A percentile compares a stretch with the other conserved stretches of the same genome.
Conservation (phyloP, 2,888 invertebrate genomes). For the Choreutis nemorana region DNA sequence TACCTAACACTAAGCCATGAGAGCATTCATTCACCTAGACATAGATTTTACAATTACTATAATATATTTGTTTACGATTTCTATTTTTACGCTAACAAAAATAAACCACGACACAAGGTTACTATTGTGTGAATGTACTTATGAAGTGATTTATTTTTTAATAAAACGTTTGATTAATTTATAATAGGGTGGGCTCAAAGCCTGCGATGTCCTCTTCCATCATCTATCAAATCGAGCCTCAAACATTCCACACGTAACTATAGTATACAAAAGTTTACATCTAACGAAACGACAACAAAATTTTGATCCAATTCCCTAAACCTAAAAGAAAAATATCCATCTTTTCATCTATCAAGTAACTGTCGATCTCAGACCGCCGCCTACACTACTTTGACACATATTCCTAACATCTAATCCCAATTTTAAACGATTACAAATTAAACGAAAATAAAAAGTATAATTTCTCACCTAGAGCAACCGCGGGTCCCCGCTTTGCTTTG, state of each 20-base stretch:
- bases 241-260: conserved; percentile 12
- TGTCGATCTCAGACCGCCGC: too few species aligned
- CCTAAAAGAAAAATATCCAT: conserved; percentile 9
- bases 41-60: conserved; percentile 3
- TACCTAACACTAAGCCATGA: conserved; percentile 23
- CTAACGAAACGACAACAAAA: conserved; percentile 13
- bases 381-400: too few species aligned
- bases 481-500: conserved; percentile 15
- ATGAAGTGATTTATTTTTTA: too few species aligned
- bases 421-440: conserved; percentile 5
- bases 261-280: conserved; percentile 15
- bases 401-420: conserved; percentile 6
- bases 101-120: background rate
- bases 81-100: background rate
- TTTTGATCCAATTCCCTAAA: conserved; percentile 16
- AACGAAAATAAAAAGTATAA: conserved; percentile 9
- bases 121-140: too few species aligned
- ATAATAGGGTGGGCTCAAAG: conserved; percentile 7
- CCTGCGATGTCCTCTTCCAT: conserved; percentile 19
- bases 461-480: conserved; percentile 16
- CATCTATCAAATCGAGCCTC: conserved; percentile 11
- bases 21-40: conserved; percentile 17
- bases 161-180: conserved; percentile 9
- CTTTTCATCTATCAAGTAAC: conserved; percentile 1
- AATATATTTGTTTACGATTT: background rate